These are phyloP conservation scores for Typhlichthys subterraneus DNA, from an alignment of 2,797 vertebrate genomes.

Conservation along the genomic window DNA sequence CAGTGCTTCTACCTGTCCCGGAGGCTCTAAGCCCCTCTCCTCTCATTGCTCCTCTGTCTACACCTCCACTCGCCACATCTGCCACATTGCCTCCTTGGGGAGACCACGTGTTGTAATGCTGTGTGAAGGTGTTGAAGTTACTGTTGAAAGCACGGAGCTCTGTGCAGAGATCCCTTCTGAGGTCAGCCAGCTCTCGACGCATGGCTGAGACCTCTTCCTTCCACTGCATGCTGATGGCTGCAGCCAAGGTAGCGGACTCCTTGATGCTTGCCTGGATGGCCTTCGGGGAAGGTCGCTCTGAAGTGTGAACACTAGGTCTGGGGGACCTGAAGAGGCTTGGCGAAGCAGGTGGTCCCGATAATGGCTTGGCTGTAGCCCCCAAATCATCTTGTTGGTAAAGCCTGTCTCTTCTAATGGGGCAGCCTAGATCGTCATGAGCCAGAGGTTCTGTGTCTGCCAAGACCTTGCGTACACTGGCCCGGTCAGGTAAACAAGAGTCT, in stretches of 20 bases:
- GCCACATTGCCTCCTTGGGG: conserved; percentile 65
- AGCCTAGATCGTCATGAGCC: conserved; percentile 78
- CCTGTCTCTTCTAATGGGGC: conserved; percentile 77
- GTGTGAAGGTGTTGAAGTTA: conserved; percentile 80
- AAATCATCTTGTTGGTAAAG: conserved; percentile 68
- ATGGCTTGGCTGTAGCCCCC: conserved; percentile 69
- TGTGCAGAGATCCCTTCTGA: conserved; percentile 79
- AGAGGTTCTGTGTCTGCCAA: conserved; percentile 75
- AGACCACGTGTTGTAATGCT: conserved; percentile 84
- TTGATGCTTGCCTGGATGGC: conserved; percentile 83
- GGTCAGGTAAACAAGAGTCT: conserved; percentile 80
- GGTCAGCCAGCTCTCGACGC: conserved; percentile 79
- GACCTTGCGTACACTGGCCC: conserved; percentile 75
- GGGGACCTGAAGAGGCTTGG: conserved; percentile 74
- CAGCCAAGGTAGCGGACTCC: conserved; percentile 79
- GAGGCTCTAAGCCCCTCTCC: conserved; percentile 34
- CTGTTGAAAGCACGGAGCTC: conserved; percentile 83
- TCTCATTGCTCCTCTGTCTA: conserved; percentile 13
- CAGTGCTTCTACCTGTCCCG: conserved; percentile 32
- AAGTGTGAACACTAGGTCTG: conserved; percentile 44
- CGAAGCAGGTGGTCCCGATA: conserved; percentile 75
- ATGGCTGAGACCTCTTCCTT: conserved; percentile 83
- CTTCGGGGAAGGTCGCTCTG: conserved; percentile 75
- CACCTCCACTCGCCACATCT: conserved; percentile 45
- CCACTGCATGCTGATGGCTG: conserved; percentile 83